These are phyloP conservation scores for Eufriesea mexicana DNA, from an alignment of 1,140 invertebrate species.

Conservation along the genomic window DNA sequence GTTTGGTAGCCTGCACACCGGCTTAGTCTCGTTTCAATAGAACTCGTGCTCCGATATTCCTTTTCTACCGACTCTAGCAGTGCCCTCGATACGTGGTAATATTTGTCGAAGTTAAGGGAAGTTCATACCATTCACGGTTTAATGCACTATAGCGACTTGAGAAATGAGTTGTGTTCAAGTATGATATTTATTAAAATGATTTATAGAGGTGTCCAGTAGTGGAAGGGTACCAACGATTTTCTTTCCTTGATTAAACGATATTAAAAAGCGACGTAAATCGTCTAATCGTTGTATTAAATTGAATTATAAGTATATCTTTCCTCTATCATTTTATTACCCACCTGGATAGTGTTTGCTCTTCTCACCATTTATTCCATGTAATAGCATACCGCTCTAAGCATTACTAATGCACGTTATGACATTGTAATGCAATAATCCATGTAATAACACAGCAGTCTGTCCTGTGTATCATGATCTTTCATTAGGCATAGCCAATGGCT, in stretches of 20 bases:
- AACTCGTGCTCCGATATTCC: slow-evolving; percentile 48
- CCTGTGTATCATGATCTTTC: no score
- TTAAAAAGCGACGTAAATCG: no score
- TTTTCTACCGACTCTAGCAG: slow-evolving; percentile 19
- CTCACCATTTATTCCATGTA: no score
- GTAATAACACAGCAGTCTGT: no score
- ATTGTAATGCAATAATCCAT: no score
- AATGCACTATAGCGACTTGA: not conserved
- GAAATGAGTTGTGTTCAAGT: not conserved
- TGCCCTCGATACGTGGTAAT: not conserved
- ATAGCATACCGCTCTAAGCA: no score
- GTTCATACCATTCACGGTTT: not conserved
- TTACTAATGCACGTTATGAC: no score
- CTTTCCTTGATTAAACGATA: no score
- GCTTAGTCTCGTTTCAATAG: slow-evolving; percentile 18
- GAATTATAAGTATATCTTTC: not conserved
- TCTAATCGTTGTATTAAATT: not conserved
- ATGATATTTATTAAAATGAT: no score
- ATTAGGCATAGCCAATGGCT: no score
- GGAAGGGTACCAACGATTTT: no score
- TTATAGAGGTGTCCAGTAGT: no score
- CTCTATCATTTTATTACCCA: not conserved
- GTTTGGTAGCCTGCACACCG: slow-evolving; percentile 51
- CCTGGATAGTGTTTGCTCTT: not conserved
- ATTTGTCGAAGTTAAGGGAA: not conserved